Evolutionary conservation across 2,113 vertebrate species (phyloP).

Genomic region (Hemiscyllium ocellatum): DNA sequence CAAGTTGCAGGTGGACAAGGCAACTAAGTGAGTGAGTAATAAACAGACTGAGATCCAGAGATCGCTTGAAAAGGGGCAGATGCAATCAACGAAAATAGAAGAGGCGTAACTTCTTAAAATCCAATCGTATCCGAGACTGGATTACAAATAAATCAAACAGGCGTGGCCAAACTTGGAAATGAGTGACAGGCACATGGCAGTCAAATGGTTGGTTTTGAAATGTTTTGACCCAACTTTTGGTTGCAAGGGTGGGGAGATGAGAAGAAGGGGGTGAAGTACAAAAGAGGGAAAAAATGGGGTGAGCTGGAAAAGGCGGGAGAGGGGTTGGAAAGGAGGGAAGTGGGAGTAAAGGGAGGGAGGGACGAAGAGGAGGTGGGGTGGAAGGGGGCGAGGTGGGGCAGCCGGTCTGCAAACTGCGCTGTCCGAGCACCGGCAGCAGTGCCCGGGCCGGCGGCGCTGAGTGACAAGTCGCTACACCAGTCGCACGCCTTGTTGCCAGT

Average conservation of each 20-base stretch:
- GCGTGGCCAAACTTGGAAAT: neutral
- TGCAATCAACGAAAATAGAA: neutral
- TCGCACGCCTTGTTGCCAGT: neutral
- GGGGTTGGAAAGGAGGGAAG: neutral
- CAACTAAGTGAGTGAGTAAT: neutral
- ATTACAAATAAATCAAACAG: neutral
- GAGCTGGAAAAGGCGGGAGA: too few species aligned
- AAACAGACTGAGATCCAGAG: neutral
- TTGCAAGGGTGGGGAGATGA: too few species aligned
- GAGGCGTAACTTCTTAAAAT: conserved; percentile 1
- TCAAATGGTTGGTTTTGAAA: neutral
- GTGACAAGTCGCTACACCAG: neutral
- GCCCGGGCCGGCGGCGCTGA: neutral
- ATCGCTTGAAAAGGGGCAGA: neutral
- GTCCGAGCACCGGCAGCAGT: neutral
- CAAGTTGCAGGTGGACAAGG: neutral
- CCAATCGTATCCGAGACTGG: neutral
- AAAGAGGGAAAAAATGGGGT: too few species aligned
- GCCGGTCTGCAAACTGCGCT: neutral
- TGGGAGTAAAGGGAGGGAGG: too few species aligned
- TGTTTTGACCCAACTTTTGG: neutral
- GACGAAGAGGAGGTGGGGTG: too few species aligned
- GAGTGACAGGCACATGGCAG: neutral
- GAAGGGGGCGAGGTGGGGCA: neutral
- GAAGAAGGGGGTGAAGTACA: too few species aligned